Evolutionary conservation across 2,797 vertebrate genomes (phyloP), one percentile per base, ranked within the genome.

Genomic region (Argya squamiceps): DNA sequence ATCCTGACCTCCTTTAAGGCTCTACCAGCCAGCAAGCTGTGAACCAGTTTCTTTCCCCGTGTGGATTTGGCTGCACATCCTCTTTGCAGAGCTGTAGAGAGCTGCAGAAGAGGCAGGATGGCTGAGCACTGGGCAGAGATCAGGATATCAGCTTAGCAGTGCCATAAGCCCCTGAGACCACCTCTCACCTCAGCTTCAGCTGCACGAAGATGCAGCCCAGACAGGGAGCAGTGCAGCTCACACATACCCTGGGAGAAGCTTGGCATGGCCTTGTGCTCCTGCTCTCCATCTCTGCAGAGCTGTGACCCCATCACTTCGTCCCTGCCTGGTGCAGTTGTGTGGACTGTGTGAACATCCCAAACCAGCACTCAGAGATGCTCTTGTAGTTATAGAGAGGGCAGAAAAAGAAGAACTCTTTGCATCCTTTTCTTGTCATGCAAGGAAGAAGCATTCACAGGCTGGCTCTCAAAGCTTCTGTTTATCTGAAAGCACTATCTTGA

Each of bases 1-100:
- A 92, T 84, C 84, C 82, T 87, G 80, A 88, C 92, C 85, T 96
- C 71, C 75, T 94, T 96, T 90, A 77, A 67, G 80, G 39, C 60
- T 69, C 44, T 89, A 46, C 29, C 47, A 94, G 81, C 32, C 39
- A 55, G 62, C 26, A 39, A 75, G 67, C 49, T 92, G 43, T 93
- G 70, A 82, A 62, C 39, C 43, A 15, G n/a, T 37, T 74, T 76
- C 62, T 55, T 60, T 71, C 80, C 34, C 5, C 3, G 0, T 43
- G 47, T 87, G 89, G 84, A 86, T 96, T 92, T 84, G 70, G 55
- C 65, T 44, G 68, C 19, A 46, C 75, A 83, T 91, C 53, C 0
- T 49, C 85, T 95, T 92, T 92, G 70, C 64, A 39, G 62, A 82
- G 80, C 76, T 46, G 30, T 29, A 29, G 80, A 41, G 59, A 56